Evolutionary conservation across 2,113 vertebrate species (phyloP), one percentile per base, ranked within the genome.

Genomic region (Corythoichthys intestinalis): DNA sequence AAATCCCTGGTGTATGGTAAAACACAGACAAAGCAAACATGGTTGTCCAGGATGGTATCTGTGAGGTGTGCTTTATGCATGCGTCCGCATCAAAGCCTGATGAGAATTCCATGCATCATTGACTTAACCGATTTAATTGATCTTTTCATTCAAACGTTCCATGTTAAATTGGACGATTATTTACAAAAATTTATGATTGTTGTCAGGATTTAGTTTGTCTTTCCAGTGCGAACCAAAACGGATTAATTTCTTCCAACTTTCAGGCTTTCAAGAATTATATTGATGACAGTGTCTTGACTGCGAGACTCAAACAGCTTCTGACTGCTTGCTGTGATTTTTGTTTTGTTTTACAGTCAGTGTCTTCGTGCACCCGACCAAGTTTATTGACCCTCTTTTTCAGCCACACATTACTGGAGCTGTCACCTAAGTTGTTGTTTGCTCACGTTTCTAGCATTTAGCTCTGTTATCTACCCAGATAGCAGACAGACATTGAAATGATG

Each of bases 351-450:
- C 50, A 67, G 62, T 46, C 15, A 3, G 6, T 37, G 17, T 34
- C 35, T 72, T 67, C 41, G 50, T 58, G 66, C 50, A 41, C 58
- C 41, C 20, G 17, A 8, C 12, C 38, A 64, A 56, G 44, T 73
- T 50, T 65, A 47, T 34, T 54, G 8, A 34, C 44, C 6, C 7
- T 54, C 44, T n/a, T 10, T 2, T 4, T 34, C 47, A 8, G 7
- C 15, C 52, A 2, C 48, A 59, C 67, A 20, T 17, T 28, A 57
- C 28, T 56, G 20, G n/a, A 41, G 17, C 57, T 49, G 20, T 60
- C 35, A 15, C 10, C 6, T 20, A 54, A 39, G 50, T 60, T 65
- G 53, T 75, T 38, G 34, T 70, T 76, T 73, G 41, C 34, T 52
- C 13, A 35, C 34, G 47, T 71, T 62, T 20, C 62, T 17, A 44